Conservation (phyloP, 2,888 invertebrate species). For the Eristalis intricaria region DNA sequence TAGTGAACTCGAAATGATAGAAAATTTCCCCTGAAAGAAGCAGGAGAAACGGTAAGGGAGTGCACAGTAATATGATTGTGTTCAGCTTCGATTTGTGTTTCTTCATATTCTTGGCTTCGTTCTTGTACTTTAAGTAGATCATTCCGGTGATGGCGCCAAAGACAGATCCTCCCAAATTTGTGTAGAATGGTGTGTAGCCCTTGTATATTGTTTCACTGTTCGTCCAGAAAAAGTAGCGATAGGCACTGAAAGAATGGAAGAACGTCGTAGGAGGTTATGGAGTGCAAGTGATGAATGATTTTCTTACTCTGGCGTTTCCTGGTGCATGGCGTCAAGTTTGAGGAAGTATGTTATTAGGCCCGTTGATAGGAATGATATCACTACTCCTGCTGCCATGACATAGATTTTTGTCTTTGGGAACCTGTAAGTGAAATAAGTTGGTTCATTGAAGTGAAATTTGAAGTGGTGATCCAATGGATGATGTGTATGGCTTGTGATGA, state of each 20-base stretch:
- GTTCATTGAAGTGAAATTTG: neutral
- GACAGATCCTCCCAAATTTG: slow-evolving; percentile 78
- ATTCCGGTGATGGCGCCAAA: slow-evolving; percentile 76
- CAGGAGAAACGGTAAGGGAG: slow-evolving; percentile 73
- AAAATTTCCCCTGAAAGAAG: slow-evolving; percentile 75
- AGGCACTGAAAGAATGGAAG: slow-evolving; percentile 46
- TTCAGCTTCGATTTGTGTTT: slow-evolving; percentile 73
- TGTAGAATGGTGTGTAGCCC: slow-evolving; percentile 77
- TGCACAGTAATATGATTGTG: slow-evolving; percentile 71
- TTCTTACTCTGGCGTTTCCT: slow-evolving; percentile 77
- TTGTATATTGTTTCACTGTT: slow-evolving; percentile 75
- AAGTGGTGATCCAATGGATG: neutral
- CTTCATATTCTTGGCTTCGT: slow-evolving; percentile 42
- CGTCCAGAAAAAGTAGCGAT: slow-evolving; percentile 77
- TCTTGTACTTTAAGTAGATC: slow-evolving; percentile 73
- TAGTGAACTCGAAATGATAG: slow-evolving; percentile 76
- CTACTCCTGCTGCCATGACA: slow-evolving; percentile 63
- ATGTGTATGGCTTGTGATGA: too few relatives aligned
- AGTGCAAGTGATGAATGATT: neutral
- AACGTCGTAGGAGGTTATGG: neutral
- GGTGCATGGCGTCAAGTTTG: slow-evolving; percentile 75
- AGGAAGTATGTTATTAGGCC: slow-evolving; percentile 75
- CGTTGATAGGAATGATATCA: slow-evolving; percentile 72
- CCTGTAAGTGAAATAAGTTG: slow-evolving; percentile 60
- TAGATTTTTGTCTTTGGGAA: slow-evolving; percentile 69